Base-by-base conservation (phyloP, 1,140 invertebrate genomes). In the Chelonus insularis region DNA sequence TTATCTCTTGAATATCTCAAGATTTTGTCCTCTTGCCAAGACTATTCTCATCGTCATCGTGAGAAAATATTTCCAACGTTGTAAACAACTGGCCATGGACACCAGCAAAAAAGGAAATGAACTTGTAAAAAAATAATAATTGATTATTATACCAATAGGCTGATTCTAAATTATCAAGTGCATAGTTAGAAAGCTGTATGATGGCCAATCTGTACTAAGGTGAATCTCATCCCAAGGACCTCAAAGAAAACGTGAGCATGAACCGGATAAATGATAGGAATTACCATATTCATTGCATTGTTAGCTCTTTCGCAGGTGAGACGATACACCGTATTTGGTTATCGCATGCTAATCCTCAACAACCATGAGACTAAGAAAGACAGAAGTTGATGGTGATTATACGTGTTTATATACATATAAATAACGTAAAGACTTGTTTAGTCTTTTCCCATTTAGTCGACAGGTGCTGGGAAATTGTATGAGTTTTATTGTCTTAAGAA, bases 261-360 rank as follows among this genome's bases (percentile, higher is more conserved):
- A 67, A 60, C 51, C 61, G 66, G 69, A 74, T 72, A 71, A 72
- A 72, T 70, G 69, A 77, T 71, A 69, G 58, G 62, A 76, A 77
- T 78, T 70, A 73, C 72, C 75, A 76, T 78, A 77, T 76, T 73
- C 70, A 75, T 75, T 72, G 71, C 68, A 71, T 72, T 70, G 68
- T 72, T 64, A 54, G 47, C n/a, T 57, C 64, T 59, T 41, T 51
- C 45, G 64, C 67, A 67, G 63, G 60, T 68, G 66, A 73, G 65
- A 62, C 59, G 62, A 32, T 36, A n/a, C 58, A 51, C 76, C 76
- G 69, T 78, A 77, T 77, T 76, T 73, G 76, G 75, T 58, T 59
- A 60, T 32, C 57, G 65, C 70, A 77, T 75, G 76, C 75, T 78
- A 76, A 77, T 77, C 56, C 57, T 21, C 16, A 21, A 58, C 36